phyloP scores from a whole-genome alignment of 37 sponge, comb jelly and placozoan genomes.

The Chondrilla cf. caribensis region DNA sequence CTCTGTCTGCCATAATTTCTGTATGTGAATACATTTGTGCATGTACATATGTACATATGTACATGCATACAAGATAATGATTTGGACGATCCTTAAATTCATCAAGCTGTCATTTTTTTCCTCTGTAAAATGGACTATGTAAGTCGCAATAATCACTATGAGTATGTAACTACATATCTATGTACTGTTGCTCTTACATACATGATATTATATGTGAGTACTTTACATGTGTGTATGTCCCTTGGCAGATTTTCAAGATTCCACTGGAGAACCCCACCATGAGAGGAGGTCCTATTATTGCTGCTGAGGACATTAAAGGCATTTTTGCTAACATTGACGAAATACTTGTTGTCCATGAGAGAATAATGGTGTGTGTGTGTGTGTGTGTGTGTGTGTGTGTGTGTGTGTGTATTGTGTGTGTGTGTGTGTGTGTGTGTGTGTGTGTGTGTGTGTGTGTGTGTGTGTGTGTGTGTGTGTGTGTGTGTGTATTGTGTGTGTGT shows the following conservation, averaged over 20 bases:
- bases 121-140: too few relatives aligned
- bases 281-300: conserved; percentile 79
- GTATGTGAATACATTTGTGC: too few relatives aligned
- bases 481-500: not conserved
- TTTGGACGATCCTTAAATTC: too few relatives aligned
- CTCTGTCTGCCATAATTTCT: too few relatives aligned
- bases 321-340: conserved; percentile 88
- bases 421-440: conserved; percentile 7
- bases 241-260: conserved; percentile 77
- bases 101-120: too few relatives aligned
- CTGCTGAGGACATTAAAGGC: conserved; percentile 72
- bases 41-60: conserved; percentile 3
- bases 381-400: conserved; percentile 1
- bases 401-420: not conserved
- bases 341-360: conserved; percentile 67
- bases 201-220: too few relatives aligned
- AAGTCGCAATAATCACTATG: not conserved
- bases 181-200: not conserved
- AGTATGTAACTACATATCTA: not conserved
- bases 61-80: not conserved
- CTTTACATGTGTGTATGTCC: not conserved
- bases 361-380: conserved; percentile 60
- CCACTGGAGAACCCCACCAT: conserved; percentile 68
- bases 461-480: not conserved
- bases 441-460: conserved; percentile 4